phyloP scores from a whole-genome alignment of 2,797 vertebrate genomes.

The Lepilemur septentrionalis region DNA sequence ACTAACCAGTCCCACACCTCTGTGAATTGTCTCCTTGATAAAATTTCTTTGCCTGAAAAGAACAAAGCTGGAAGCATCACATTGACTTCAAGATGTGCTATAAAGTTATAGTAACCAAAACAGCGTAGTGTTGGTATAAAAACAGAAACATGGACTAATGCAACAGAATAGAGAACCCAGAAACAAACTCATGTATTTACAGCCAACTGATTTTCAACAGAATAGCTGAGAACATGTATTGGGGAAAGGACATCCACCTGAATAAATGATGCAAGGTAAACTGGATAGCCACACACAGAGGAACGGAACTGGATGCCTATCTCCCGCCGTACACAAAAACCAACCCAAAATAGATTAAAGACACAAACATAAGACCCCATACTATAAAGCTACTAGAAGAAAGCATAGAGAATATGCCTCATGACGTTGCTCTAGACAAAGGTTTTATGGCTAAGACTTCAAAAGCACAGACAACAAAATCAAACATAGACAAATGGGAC shows the following conservation, averaged over 20 bases:
- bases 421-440: neutral
- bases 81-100: neutral
- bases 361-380: neutral
- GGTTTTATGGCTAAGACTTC: neutral
- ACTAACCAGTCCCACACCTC: neutral
- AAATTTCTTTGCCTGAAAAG: neutral
- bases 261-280: neutral
- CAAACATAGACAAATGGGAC: neutral
- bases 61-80: neutral
- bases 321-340: neutral
- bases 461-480: neutral
- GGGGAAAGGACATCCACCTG: neutral
- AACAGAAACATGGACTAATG: neutral
- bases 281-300: neutral
- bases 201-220: neutral
- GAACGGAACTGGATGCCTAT: neutral
- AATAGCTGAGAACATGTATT: neutral
- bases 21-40: neutral
- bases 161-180: neutral
- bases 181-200: neutral
- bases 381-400: neutral
- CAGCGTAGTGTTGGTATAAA: neutral
- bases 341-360: neutral
- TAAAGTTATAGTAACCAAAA: neutral
- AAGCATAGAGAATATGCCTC: neutral